These are phyloP conservation scores for Physocephala rufipes DNA, from an alignment of 2,888 invertebrate species.

Conservation along the genomic window DNA sequence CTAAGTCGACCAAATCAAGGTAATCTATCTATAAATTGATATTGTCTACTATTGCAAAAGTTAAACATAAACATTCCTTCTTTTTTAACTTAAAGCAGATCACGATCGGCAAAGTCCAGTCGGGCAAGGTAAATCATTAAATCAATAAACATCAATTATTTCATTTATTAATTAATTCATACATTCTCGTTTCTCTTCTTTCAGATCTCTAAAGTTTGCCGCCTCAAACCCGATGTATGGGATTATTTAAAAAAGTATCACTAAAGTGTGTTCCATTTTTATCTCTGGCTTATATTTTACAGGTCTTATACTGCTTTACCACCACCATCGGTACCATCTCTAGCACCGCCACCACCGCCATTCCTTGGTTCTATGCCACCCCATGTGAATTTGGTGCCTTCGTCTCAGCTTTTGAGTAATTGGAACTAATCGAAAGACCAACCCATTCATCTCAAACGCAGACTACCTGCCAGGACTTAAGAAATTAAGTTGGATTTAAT, in stretches of 20 bases:
- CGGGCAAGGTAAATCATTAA: background rate
- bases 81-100: background rate
- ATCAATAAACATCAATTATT: no score
- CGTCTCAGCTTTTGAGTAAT: conserved; percentile 48
- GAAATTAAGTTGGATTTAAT: no score
- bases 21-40: background rate
- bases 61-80: no score
- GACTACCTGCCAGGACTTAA: no score
- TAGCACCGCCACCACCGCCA: conserved; percentile 51
- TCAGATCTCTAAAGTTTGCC: conserved; percentile 24
- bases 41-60: no score
- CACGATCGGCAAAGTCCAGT: background rate
- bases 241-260: background rate
- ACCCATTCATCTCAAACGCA: background rate
- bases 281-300: no score
- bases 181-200: background rate
- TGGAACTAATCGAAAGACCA: conserved; percentile 45
- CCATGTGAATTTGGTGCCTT: conserved; percentile 54
- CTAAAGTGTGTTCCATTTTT: no score
- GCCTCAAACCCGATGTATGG: conserved; percentile 29
- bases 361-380: conserved; percentile 50
- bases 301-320: background rate
- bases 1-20: conserved; percentile 27
- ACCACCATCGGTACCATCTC: conserved; percentile 38
- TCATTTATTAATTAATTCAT: no score